Base-by-base conservation (phyloP, 2,888 invertebrate species). In the Andrena camellia region DNA sequence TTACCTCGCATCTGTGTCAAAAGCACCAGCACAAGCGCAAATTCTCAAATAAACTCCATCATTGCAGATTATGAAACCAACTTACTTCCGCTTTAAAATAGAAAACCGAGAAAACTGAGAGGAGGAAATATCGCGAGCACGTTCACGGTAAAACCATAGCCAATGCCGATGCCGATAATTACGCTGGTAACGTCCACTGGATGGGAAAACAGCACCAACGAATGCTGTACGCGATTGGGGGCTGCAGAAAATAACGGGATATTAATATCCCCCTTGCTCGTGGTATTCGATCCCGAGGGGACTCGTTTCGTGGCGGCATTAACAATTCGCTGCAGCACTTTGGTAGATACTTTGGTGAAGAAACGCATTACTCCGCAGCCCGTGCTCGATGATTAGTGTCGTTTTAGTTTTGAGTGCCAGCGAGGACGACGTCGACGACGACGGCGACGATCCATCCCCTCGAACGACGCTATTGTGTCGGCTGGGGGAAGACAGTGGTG, bases 401-500 rank as follows among this genome's bases (percentile, higher is more conserved):
- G 87, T 88, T 88, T 88, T 88, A 83, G 83, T 75, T 82, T 89
- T 85, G 87, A 88, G 87, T 87, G 83, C 78, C 81, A 60, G 70
- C 79, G 64, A 79, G 48, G 85, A 67, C 76, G 78, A 67, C 63
- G 85, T 42, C 71, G 77, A n/a, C 77, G 74, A 48, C 83, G 78
- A 75, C 54, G 81, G 52, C 63, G 76, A 78, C 77, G 76, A 86
- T 88, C 84, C 83, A 87, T 88, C 86, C 90, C 89, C 84, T 89
- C 90, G 91, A 92, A 92, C 89, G 91, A 91, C 86, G 89, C 90
- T 89, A 92, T 92, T 92, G 92, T 92, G 86, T 85, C 83, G 73
- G 83, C 81, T 75, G 76, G 87, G 88, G 84, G 87, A 90, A 90
- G 90, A 91, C 89, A 89, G 89, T 89, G 89, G 84, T 87, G 85